Conservation (phyloP, 1,140 invertebrate species). For the Chymomyza costata region DNA sequence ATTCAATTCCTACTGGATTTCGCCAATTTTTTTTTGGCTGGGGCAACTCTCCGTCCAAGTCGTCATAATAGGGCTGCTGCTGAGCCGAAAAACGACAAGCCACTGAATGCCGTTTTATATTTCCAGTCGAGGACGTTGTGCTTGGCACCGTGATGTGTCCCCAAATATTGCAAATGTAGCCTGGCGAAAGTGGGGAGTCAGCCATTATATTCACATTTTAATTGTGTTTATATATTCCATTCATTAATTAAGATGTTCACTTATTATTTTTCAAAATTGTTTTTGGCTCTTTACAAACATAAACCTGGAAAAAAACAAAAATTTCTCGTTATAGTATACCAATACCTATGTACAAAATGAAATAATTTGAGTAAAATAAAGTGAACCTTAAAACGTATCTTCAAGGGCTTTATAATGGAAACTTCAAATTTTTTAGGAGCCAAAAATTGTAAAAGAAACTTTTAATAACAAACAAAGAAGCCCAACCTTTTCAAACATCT, state of each 20-base stretch:
- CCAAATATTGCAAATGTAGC: conserved; percentile 13
- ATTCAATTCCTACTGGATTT: conserved; percentile 34
- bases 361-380: no score
- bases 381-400: no score
- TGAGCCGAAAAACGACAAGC: conserved; percentile 14
- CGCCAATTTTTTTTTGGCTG: conserved; percentile 31
- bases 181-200: conserved; percentile 7
- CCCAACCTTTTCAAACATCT: no score
- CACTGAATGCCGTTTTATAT: neutral
- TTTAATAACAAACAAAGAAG: no score
- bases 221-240: neutral
- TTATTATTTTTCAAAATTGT: neutral
- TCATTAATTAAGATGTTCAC: neutral
- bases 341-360: no score
- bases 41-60: conserved; percentile 15
- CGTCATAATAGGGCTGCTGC: neutral
- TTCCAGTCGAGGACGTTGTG: conserved; percentile 1
- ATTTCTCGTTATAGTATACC: no score
- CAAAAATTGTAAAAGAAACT: no score
- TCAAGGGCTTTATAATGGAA: no score
- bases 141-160: conserved; percentile 8
- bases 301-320: no score
- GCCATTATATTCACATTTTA: no score
- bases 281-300: neutral
- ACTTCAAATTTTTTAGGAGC: no score